Evolutionary conservation across 2,888 invertebrate genomes (phyloP).

Genomic region (Geotrupes spiniger): DNA sequence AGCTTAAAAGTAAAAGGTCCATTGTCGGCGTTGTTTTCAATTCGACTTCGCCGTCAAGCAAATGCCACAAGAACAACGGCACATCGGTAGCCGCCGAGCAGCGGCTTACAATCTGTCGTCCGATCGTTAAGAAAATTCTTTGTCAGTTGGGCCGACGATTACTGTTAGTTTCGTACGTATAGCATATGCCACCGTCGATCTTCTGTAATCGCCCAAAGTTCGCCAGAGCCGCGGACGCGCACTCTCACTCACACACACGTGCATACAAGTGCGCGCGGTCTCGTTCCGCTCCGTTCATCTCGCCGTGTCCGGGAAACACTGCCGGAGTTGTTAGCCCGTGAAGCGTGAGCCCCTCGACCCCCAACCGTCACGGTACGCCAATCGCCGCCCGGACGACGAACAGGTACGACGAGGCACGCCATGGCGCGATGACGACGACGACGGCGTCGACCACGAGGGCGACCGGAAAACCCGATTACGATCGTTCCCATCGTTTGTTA

Average conservation of each 20-base stretch:
- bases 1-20: too few relatives aligned
- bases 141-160: conserved; percentile 2
- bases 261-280: conserved; percentile 20
- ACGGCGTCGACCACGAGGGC: not conserved
- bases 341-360: conserved; percentile 35
- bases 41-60: not conserved
- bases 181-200: conserved; percentile 12
- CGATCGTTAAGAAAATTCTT: not conserved
- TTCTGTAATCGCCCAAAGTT: too few relatives aligned
- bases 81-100: not conserved
- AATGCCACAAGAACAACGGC: not conserved
- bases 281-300: conserved; percentile 41
- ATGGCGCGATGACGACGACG: conserved; percentile 19
- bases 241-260: too few relatives aligned
- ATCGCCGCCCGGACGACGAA: conserved; percentile 29
- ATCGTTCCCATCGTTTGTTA: conserved; percentile 26
- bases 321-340: conserved; percentile 41
- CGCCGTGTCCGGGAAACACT: conserved; percentile 42
- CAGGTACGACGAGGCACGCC: conserved; percentile 33
- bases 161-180: conserved; percentile 10
- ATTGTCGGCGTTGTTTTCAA: too few relatives aligned
- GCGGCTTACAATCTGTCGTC: conserved; percentile 15
- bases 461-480: conserved; percentile 27
- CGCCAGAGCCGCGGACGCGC: too few relatives aligned
- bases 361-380: conserved; percentile 29